phyloP scores from a whole-genome alignment of 2,113 vertebrate genomes.

The Salvelinus fontinalis region DNA sequence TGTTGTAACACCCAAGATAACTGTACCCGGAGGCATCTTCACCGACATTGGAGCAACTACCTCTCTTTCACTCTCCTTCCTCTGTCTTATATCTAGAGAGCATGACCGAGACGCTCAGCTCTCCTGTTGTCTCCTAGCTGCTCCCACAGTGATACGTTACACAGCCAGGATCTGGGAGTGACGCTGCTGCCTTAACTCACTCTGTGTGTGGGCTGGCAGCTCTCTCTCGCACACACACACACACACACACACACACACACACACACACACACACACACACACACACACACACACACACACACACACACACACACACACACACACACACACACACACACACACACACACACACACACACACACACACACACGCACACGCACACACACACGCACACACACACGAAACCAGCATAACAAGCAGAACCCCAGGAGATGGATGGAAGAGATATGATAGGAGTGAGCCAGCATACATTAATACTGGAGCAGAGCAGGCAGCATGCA shows the following conservation, averaged over 20 bases:
- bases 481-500: background rate
- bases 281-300: too few species aligned
- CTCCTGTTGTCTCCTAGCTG: too few species aligned
- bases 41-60: too few species aligned
- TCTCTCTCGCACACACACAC: background rate
- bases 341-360: background rate
- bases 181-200: background rate
- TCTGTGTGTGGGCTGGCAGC: background rate
- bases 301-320: background rate
- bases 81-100: too few species aligned
- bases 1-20: too few species aligned
- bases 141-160: too few species aligned
- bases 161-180: too few species aligned
- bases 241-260: background rate
- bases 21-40: too few species aligned
- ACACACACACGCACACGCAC: background rate
- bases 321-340: background rate
- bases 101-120: too few species aligned
- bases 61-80: too few species aligned
- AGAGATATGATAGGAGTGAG: background rate
- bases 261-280: slow-evolving; percentile 2
- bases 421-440: background rate
- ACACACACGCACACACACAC: background rate
- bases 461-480: background rate
- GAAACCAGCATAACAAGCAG: background rate